phyloP scores from a whole-genome alignment of 2,113 vertebrate genomes.

The Sitta europaea region DNA sequence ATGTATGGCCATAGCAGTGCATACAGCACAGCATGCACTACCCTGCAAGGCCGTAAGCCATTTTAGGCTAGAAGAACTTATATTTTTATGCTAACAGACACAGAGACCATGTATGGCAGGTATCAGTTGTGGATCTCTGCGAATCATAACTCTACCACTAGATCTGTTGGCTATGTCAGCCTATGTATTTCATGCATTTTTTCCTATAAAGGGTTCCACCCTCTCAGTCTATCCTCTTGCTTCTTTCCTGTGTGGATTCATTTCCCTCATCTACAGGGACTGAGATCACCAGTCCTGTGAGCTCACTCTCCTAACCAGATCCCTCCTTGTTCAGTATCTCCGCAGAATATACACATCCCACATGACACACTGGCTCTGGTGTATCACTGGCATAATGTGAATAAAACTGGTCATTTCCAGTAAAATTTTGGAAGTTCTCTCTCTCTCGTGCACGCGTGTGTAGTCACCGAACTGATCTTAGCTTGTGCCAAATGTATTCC shows the following conservation, averaged over 20 bases:
- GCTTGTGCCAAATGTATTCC: background rate
- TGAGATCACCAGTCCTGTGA: background rate
- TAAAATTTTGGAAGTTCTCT: background rate
- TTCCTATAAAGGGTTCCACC: background rate
- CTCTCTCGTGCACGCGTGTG: too few species aligned
- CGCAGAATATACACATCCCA: background rate
- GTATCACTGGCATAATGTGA: background rate
- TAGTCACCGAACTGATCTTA: fast-evolving
- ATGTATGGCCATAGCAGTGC: background rate
- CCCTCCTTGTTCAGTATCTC: background rate
- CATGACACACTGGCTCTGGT: fast-evolving
- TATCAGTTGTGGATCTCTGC: background rate
- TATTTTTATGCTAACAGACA: background rate
- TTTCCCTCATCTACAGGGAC: background rate
- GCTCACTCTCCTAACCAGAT: background rate
- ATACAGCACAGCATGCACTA: background rate
- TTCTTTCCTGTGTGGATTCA: background rate
- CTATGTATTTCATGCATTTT: fast-evolving
- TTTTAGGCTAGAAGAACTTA: background rate
- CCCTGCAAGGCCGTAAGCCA: background rate
- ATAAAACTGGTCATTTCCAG: background rate
- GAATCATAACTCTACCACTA: background rate
- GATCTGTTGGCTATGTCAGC: background rate
- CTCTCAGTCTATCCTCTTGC: background rate
- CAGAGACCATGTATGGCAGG: background rate